Base-by-base conservation (phyloP, 1,140 invertebrate species). In the Arion vulgaris region DNA sequence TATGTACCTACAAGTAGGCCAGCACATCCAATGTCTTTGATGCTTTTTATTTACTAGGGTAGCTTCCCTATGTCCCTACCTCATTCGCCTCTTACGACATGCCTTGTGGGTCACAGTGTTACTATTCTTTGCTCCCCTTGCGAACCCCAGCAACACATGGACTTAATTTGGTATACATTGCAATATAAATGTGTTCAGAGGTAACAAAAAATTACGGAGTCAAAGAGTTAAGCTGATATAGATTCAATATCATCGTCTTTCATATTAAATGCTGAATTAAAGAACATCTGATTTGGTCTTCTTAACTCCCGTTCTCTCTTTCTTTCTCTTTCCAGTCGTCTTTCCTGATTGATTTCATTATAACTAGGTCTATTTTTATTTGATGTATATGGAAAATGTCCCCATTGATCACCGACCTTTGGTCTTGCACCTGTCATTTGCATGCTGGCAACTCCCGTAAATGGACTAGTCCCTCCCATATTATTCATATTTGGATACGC, bases 221-320 rank as follows among this genome's bases (percentile, higher is more conserved):
- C 41, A 45, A 15, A 45, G 5, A 45, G 41, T 57, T 41, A 79
- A 26, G 78, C n/a, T 32, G 80, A 81, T 39, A 81, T 74, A 41
- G 45, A 81, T 39, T 81, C 80, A 38, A 81, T 53, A 32, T 81
- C 80, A 49, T 69, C 78, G 41, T 81, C 80, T 11, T 74, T 39
- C 38, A 57, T 32, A 26, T 81, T 13, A 62, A 73, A 81, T 11
- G 68, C 51, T 32, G 68, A 34, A 36, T 74, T 81, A 32, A 81
- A 73, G 36, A 69, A 73, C 26, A 15, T 39, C 26, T 81, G 80
- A 66, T 81, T 73, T 5, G 80, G 80, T 28, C 80, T 36, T 28
- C 71, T 49, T 51, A 81, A 53, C 38, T 80, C 78, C 0, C 78
- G 17, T 28, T 80, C 78, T 66, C 41, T 80, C 66, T 32, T 17